Evolutionary conservation across 2,888 invertebrate species (phyloP).

Genomic region (Noctua fimbriata): DNA sequence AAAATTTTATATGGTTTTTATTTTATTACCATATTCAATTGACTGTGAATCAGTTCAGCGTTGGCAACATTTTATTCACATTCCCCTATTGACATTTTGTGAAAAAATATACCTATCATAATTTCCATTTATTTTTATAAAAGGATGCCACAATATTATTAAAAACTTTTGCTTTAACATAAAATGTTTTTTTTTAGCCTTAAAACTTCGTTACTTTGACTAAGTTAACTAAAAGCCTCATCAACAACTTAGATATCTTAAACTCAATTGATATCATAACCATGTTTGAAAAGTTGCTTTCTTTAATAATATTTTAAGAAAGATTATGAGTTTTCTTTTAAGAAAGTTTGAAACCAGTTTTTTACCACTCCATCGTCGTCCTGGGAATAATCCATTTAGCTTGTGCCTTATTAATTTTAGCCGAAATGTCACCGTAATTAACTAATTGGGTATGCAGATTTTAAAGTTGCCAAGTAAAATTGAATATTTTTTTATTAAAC

Average conservation of each 20-base stretch:
- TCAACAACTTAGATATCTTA: slow-evolving; percentile 35
- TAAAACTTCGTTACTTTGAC: slow-evolving; percentile 20
- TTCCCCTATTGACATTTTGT: not conserved
- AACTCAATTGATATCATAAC: slow-evolving; percentile 35
- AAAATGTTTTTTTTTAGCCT: slow-evolving; percentile 7
- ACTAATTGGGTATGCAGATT: not conserved
- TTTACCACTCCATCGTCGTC: slow-evolving; percentile 3
- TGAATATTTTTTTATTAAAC: not conserved
- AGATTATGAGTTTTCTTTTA: slow-evolving; percentile 35
- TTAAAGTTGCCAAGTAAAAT: not conserved
- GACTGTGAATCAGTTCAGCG: not conserved
- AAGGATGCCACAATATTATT: not conserved
- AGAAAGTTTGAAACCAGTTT: slow-evolving; percentile 11
- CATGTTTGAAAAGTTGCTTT: slow-evolving; percentile 37
- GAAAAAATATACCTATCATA: not conserved
- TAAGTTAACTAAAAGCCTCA: slow-evolving; percentile 37
- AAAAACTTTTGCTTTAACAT: not conserved
- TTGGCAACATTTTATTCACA: not conserved
- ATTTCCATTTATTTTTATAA: not conserved
- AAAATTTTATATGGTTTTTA: not conserved
- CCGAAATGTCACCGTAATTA: slow-evolving; percentile 27
- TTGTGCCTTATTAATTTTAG: slow-evolving; percentile 19
- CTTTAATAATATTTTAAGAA: slow-evolving; percentile 20
- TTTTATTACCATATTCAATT: not conserved
- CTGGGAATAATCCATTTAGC: slow-evolving; percentile 39